Percentiles rank a stretch among this genome's conserved stretches.
Evolutionary conservation across 2,113 vertebrate genomes (phyloP).

Genomic region (Gracilinanus agilis): DNA sequence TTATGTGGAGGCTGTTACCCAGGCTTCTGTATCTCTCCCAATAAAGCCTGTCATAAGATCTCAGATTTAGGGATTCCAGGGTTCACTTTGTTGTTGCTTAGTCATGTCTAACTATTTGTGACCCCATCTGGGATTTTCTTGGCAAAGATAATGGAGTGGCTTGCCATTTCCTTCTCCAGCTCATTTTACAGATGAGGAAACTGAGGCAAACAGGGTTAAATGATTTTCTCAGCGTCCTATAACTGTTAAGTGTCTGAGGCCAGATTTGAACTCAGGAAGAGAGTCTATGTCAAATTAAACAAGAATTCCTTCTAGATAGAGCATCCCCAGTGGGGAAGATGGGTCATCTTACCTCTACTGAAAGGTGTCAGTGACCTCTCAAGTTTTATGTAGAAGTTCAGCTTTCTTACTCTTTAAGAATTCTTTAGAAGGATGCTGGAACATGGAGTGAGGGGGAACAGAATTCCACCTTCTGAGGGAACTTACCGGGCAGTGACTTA

Average conservation of each 20-base stretch:
- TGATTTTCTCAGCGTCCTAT: no score
- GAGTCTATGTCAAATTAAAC: not conserved
- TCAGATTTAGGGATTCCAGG: not conserved
- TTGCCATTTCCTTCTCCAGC: no score
- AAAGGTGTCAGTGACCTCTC: not conserved
- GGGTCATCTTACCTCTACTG: not conserved
- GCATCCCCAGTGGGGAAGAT: not conserved
- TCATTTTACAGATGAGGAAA: no score
- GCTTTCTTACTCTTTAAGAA: not conserved
- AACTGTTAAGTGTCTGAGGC: no score
- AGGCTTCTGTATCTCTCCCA: not conserved
- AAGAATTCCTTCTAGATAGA: not conserved
- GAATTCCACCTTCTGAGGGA: not conserved
- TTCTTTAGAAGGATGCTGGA: not conserved
- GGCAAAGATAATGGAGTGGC: no score
- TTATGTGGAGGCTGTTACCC: not conserved
- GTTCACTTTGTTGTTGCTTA: no score
- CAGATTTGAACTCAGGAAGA: no score
- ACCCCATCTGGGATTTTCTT: no score
- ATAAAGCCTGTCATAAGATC: not conserved
- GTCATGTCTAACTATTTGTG: no score
- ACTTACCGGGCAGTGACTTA: not conserved
- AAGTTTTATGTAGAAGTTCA: not conserved
- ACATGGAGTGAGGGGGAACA: not conserved
- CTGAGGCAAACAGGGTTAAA: no score